Conservation (phyloP, 2,113 vertebrate species). For the Parus major region DNA sequence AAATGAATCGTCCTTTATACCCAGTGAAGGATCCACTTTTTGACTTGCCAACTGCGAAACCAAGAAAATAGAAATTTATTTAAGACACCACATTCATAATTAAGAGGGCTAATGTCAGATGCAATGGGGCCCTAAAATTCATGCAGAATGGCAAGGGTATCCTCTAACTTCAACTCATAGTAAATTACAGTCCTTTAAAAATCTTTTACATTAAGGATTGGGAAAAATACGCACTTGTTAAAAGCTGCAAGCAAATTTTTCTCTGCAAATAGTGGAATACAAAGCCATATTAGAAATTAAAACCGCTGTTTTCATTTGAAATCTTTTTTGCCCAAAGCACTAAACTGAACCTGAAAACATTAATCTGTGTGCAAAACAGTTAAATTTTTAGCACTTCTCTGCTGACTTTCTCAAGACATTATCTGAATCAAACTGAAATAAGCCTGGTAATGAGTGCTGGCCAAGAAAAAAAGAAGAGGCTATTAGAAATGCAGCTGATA, state of each 20-base stretch:
- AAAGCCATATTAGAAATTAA: neutral
- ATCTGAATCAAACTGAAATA: neutral
- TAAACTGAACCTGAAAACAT: neutral
- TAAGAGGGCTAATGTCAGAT: neutral
- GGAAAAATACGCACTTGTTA: neutral
- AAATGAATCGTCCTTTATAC: neutral
- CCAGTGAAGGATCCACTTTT: constrained; percentile 21
- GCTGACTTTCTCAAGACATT: neutral
- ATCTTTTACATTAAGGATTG: neutral
- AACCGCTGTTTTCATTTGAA: neutral
- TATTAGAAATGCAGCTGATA: neutral
- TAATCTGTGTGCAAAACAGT: neutral
- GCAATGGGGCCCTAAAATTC: neutral
- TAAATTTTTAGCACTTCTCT: neutral
- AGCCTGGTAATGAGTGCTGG: neutral
- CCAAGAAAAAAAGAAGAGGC: neutral
- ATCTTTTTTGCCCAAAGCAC: neutral
- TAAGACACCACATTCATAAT: neutral
- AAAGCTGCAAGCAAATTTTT: neutral
- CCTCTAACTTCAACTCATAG: neutral
- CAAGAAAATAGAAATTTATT: neutral
- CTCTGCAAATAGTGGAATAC: neutral
- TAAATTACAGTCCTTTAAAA: neutral
- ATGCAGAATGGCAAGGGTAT: neutral
- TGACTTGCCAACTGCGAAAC: constrained; percentile 47